Evolutionary conservation across 92 coral and sea anemone species (phyloP), one percentile per base, ranked within the genome.

Genomic region (Montipora capitata): DNA sequence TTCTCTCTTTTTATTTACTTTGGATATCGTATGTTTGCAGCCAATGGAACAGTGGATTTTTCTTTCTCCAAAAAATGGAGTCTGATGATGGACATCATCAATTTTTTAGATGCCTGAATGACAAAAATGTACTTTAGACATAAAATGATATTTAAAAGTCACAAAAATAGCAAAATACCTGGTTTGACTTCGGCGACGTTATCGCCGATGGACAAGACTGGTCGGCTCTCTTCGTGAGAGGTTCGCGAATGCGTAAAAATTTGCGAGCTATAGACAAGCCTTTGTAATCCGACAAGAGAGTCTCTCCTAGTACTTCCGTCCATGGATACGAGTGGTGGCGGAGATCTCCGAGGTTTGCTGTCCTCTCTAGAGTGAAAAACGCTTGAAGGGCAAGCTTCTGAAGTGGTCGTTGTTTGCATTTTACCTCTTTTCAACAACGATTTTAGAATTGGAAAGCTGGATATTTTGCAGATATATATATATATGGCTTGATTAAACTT

Each of bases 211-310:
- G 58, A 72, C 62, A 78, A 79, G 5, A 83, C 80, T 40, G 87
- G 87, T 20, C 80, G 79, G 38, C 38, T 39, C 43, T 83, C 87
- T 72, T 72, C 87, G 80, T 72, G 79, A 7, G 87, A 41, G 10
- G 87, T 27, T 83, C 87, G 87, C 74, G 87, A 82, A 45, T 88
- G 72, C 2, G 96, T 76, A 80, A 94, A 94, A 51, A 93, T 86
- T 67, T 87, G 94, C n/a, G 98, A 91, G 52, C 94, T 89, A 86
- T 95, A 95, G 42, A 95, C 98, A 45, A 95, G 95, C 72, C 98
- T 61, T 58, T 93, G 98, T 4, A 95, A 88, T 2, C 98, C 98
- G 17, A 95, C 92, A 38, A 95, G 84, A 40, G 98, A 95, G 75
- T 88, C 96, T 73, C 96, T 85, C 73, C 93, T 85, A 9, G 95